Conservation (phyloP, 2,113 vertebrate species). For the Phalacrocorax pelagicus region DNA sequence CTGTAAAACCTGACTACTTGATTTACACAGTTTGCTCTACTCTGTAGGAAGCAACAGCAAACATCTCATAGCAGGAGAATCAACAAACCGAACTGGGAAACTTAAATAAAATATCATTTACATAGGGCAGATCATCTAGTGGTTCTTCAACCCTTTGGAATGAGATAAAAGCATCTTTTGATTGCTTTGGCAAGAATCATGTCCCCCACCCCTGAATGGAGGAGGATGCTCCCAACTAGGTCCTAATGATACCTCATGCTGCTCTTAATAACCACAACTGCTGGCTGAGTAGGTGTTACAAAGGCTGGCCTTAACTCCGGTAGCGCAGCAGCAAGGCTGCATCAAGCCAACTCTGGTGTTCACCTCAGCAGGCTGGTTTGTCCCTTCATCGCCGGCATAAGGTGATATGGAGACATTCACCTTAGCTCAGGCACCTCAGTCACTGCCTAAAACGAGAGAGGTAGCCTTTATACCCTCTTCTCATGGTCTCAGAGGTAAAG, state of each 20-base stretch:
- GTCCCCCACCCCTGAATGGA: not conserved
- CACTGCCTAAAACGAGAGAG: not conserved
- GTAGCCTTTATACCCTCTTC: not conserved
- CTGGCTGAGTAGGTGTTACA: not conserved
- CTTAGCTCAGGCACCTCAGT: not conserved
- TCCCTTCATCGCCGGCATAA: not conserved
- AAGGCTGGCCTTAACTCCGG: not conserved
- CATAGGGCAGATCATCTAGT: not conserved
- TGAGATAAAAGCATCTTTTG: not conserved
- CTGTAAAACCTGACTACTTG: not conserved
- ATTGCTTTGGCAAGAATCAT: not conserved
- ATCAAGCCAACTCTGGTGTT: not conserved
- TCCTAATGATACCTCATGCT: not conserved
- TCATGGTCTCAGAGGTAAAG: not conserved
- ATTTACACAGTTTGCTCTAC: not conserved
- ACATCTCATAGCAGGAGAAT: not conserved
- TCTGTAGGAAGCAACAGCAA: not conserved
- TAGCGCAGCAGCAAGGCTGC: not conserved
- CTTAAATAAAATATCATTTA: not conserved
- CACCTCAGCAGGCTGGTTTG: not conserved
- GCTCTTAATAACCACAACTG: not conserved
- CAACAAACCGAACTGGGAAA: not conserved
- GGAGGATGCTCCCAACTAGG: not conserved
- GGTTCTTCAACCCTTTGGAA: not conserved
- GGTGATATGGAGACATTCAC: not conserved